Evolutionary conservation across 2,113 vertebrate genomes (phyloP).

Genomic region (Hemicordylus capensis): DNA sequence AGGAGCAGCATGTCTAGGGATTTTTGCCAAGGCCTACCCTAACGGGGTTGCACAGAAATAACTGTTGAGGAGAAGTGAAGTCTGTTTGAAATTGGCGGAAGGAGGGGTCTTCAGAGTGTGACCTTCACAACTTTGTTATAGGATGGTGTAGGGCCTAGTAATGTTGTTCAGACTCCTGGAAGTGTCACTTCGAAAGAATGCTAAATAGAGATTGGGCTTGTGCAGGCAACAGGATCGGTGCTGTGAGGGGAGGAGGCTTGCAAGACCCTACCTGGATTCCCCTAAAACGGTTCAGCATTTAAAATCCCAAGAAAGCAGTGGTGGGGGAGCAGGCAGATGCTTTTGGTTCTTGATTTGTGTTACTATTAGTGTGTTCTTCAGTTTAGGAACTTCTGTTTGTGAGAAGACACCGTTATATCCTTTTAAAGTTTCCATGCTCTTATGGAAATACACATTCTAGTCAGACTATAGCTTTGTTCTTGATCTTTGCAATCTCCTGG

Average conservation of each 20-base stretch:
- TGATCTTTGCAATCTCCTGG: not conserved
- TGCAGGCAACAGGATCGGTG: fast-evolving
- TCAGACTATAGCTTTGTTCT: too few relatives aligned
- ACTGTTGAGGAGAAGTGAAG: not conserved
- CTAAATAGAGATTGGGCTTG: not conserved
- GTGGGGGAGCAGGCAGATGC: too few relatives aligned
- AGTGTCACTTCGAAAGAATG: not conserved
- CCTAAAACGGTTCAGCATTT: not conserved
- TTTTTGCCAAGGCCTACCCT: not conserved
- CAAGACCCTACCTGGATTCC: not conserved
- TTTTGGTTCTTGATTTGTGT: too few relatives aligned
- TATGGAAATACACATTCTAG: too few relatives aligned
- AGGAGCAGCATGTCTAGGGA: not conserved
- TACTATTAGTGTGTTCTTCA: not conserved
- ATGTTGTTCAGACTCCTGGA: not conserved
- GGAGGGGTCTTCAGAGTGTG: not conserved
- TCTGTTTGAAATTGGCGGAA: too few relatives aligned
- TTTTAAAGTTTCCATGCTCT: too few relatives aligned
- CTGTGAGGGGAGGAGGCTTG: fast-evolving
- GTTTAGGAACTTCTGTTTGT: too few relatives aligned
- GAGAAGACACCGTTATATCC: too few relatives aligned
- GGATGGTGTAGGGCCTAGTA: not conserved
- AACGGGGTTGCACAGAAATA: not conserved
- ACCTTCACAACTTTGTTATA: too few relatives aligned
- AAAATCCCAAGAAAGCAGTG: too few relatives aligned